Base-by-base conservation (phyloP, 2,797 vertebrate genomes). In the Sandelia bainsii region DNA sequence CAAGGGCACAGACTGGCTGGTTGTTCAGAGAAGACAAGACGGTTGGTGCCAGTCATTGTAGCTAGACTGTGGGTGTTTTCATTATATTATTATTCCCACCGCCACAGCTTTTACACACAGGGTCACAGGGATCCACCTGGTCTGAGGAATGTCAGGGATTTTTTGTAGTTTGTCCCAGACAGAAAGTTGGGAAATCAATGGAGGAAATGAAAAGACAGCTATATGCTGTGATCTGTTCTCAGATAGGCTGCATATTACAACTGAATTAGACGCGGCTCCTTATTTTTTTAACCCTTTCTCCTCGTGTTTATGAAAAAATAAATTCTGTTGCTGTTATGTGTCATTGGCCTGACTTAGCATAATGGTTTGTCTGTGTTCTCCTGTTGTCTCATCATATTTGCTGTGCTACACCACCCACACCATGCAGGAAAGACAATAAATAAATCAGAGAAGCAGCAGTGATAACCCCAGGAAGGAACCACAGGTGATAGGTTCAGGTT, bases 11-110 rank as follows among this genome's bases (percentile, higher is more conserved):
- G 89, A 98, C 95, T 0, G 98, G 98, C 51, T 99, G 98, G 98
- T 96, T 99, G 79, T 99, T 99, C 92, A 92, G 97, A 81, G 98
- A 99, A 87, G 98, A 99, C 94, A 99, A 99, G 94, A 99, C 98
- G 89, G 98, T 93, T 1, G 20, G 84, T 84, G 48, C 51, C 40
- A 8, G 3, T 5, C n/a, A 12, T 22, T 25, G 22, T 14, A 6
- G n/a, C 27, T 29, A 29, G 5, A 29, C 27, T 29, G 27, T 29
- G 27, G 27, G 5, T 29, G 27, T 29, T 29, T 29, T 54, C 0
- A 2, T 7, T 11, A 9, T 52, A 1, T 53, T 27, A 27, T 68
- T 9, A 25, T 58, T 54, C n/a, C 19, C 11, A 16, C 22, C 11
- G 1, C 8, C 23, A 13, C 48, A 6, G 32, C 52, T 40, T 61